These are phyloP conservation scores for Lathamus discolor DNA, from an alignment of 2,113 vertebrate genomes.

Conservation along the genomic window DNA sequence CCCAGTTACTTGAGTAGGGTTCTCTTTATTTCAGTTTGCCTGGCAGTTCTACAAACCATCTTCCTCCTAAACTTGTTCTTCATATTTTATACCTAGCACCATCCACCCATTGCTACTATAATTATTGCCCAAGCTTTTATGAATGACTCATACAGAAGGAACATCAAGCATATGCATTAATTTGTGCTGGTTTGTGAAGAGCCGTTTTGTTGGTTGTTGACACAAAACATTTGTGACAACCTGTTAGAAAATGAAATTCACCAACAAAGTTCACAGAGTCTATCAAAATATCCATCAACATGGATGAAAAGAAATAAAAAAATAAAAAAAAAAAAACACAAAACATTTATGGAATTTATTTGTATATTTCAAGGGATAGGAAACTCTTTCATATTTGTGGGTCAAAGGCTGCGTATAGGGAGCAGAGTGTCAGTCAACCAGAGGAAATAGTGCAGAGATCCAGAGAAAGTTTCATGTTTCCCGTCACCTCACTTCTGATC, in stretches of 20 bases:
- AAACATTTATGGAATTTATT: background rate
- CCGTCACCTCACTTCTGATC: background rate
- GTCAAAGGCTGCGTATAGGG: background rate
- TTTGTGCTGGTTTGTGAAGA: background rate
- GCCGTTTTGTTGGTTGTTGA: background rate
- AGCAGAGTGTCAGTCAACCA: background rate
- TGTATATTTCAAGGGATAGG: background rate
- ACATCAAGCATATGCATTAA: background rate
- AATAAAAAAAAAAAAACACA: no score
- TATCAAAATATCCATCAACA: background rate
- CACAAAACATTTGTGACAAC: slow-evolving; percentile 7
- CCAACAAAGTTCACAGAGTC: background rate
- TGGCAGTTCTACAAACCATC: background rate
- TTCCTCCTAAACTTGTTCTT: background rate
- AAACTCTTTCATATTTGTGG: background rate
- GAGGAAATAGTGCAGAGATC: background rate
- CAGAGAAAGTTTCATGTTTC: background rate
- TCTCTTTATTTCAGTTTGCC: background rate
- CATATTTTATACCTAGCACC: background rate
- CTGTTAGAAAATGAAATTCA: slow-evolving; percentile 21
- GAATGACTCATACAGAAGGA: background rate
- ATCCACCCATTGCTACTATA: background rate
- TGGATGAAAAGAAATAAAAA: background rate
- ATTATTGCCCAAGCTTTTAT: background rate
- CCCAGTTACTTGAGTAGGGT: background rate